These are phyloP conservation scores for Hyalella azteca DNA, from an alignment of 2,888 invertebrate species.

Conservation along the genomic window DNA sequence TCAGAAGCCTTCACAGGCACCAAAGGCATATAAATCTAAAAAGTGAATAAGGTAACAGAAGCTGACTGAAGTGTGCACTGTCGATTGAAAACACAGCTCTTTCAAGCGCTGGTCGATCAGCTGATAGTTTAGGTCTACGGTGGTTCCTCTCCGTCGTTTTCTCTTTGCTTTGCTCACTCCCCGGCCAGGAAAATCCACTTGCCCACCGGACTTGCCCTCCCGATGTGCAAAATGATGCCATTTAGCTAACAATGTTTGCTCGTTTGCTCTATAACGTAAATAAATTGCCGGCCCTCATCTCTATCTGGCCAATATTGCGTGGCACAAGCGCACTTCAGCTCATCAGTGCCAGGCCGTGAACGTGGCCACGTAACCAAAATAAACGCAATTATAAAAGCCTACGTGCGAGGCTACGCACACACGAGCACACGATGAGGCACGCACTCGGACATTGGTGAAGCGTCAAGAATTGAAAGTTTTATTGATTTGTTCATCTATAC, in stretches of 20 bases:
- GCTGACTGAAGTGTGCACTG: no score
- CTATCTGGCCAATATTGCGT: neutral
- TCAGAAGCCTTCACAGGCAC: no score
- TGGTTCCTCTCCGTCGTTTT: neutral
- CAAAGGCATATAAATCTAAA: no score
- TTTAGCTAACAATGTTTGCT: slow-evolving; percentile 14
- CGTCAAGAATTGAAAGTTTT: no score
- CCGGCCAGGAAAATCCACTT: neutral
- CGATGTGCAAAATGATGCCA: slow-evolving; percentile 23
- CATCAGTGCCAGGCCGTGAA: neutral
- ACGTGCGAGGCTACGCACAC: no score
- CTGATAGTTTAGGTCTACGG: no score
- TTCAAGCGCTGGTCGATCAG: neutral
- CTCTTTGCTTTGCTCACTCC: neutral
- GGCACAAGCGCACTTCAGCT: neutral
- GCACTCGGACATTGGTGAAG: no score
- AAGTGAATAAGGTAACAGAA: no score
- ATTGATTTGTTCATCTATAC: no score
- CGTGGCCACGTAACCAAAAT: neutral
- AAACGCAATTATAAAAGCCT: no score
- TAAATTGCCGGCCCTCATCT: slow-evolving; percentile 9
- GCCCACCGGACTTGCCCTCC: neutral
- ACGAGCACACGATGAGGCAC: no score
- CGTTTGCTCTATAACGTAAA: slow-evolving; percentile 27
- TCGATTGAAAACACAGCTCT: no score